Conservation (phyloP, 2,797 vertebrate genomes). For the Psittacula echo region DNA sequence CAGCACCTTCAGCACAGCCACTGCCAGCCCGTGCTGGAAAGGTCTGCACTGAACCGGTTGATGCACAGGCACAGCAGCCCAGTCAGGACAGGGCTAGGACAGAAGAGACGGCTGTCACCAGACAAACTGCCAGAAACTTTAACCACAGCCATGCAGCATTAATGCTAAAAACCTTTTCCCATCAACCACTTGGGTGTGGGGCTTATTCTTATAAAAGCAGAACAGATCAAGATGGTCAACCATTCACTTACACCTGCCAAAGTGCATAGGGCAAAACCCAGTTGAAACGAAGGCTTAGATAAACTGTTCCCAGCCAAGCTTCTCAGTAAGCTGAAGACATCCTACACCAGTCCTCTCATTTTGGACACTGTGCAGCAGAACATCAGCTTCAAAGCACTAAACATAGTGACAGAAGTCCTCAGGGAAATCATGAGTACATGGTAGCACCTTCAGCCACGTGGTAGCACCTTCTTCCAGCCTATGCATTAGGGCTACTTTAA, state of each 20-base stretch:
- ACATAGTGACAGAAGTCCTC: background rate
- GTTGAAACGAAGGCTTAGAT: background rate
- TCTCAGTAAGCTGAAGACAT: background rate
- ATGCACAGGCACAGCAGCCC: background rate
- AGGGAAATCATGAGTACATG: rapidly evolving
- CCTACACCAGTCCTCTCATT: background rate
- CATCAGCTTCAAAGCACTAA: background rate
- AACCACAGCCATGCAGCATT: rapidly evolving
- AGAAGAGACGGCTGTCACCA: background rate
- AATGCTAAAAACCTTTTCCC: background rate
- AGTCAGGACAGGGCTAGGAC: background rate
- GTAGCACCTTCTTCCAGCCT: background rate
- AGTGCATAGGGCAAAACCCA: background rate
- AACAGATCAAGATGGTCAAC: background rate
- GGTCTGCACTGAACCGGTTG: background rate
- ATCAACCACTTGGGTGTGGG: background rate
- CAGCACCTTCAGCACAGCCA: background rate
- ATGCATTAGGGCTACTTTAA: rapidly evolving
- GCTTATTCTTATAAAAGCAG: background rate
- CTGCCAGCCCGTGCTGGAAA: background rate
- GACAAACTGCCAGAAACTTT: background rate
- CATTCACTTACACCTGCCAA: background rate
- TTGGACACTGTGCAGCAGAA: background rate
- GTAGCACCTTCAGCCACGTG: background rate
- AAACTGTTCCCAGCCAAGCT: background rate